Evolutionary conservation across 2,113 vertebrate species (phyloP), one percentile per base, ranked within the genome.

Genomic region (Neoarius graeffei): DNA sequence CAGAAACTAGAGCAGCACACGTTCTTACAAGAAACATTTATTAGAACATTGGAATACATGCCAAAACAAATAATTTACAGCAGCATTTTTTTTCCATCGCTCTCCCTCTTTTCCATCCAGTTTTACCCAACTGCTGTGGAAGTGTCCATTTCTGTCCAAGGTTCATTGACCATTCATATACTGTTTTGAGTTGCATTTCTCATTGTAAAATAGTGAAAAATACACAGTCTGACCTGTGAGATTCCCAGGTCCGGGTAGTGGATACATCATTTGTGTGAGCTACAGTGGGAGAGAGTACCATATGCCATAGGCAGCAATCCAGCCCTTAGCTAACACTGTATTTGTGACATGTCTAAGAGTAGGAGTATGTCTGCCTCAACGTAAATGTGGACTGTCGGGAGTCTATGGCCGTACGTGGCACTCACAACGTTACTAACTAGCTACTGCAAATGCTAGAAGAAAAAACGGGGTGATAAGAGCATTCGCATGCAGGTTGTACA

Each of bases 11-110:
- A 42, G n/a, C 42, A 30, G 66, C 94, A 94, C 93, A 94, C 93
- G 92, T 95, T 94, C 96, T 97, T 96, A 97, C 94, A 97, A 97
- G 96, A 97, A 95, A 97, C 95, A 96, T 99, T 97, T 99, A 99
- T 99, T 99, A 93, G 96, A 97, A 97, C 97, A 97, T 97, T 96
- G 95, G 95, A 97, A 96, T 97, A 97, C 96, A 98, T 97, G 97
- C 96, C 96, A 96, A 96, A 97, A 96, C 95, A 94, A 96, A 96
- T 95, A 95, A 96, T 96, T 97, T 97, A 97, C 96, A 98, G 97
- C 97, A 99, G 97, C 96, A 96, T 91, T 96, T 92, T 54, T 91
- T 92, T 86, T 89, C 87, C 86, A 92, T 95, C 94, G 93, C 92
- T 92, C 91, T 91, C 88, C 84, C 85, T 90, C 86, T 82, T 91